Evolutionary conservation across 1,140 invertebrate species (phyloP).

Genomic region (Sminthurinus signatus): DNA sequence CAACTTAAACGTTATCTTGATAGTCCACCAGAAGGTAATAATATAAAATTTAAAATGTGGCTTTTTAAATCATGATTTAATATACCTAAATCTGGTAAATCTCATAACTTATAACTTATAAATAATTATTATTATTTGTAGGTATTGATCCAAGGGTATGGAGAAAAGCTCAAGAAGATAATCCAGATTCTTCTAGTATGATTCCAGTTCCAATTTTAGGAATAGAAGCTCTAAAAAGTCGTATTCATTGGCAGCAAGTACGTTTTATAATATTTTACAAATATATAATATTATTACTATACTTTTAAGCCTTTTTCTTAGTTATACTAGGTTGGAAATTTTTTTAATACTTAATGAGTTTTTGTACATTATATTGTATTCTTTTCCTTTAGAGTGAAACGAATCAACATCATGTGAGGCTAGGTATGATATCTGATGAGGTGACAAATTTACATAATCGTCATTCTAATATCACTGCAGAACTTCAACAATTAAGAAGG

Average conservation of each 20-base stretch:
- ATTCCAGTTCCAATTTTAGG: slow-evolving; percentile 83
- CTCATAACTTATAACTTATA: neutral
- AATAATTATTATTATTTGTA: slow-evolving; percentile 43
- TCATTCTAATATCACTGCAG: slow-evolving; percentile 62
- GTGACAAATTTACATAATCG: slow-evolving; percentile 65
- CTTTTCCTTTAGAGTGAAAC: slow-evolving; percentile 66
- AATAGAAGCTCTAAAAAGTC: slow-evolving; percentile 72
- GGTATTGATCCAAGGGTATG: slow-evolving; percentile 72
- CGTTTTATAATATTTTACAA: neutral
- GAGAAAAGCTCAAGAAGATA: slow-evolving; percentile 54
- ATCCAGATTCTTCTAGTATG: slow-evolving; percentile 59
- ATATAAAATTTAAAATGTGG: too few species aligned
- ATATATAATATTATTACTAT: slow-evolving; percentile 2
- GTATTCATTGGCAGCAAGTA: slow-evolving; percentile 61
- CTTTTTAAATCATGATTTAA: neutral
- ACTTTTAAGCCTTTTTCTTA: neutral
- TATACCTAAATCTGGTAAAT: too few species aligned
- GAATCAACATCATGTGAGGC: slow-evolving; percentile 63
- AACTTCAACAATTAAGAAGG: slow-evolving; percentile 65
- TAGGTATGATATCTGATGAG: slow-evolving; percentile 67
- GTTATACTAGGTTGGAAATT: too few species aligned
- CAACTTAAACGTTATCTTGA: slow-evolving; percentile 84
- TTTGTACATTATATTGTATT: neutral
- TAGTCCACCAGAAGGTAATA: slow-evolving; percentile 71
- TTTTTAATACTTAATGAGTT: too few species aligned